These are phyloP conservation scores for Apistogramma diplotaenia DNA, from an alignment of 2,113 vertebrate species.

Conservation along the genomic window DNA sequence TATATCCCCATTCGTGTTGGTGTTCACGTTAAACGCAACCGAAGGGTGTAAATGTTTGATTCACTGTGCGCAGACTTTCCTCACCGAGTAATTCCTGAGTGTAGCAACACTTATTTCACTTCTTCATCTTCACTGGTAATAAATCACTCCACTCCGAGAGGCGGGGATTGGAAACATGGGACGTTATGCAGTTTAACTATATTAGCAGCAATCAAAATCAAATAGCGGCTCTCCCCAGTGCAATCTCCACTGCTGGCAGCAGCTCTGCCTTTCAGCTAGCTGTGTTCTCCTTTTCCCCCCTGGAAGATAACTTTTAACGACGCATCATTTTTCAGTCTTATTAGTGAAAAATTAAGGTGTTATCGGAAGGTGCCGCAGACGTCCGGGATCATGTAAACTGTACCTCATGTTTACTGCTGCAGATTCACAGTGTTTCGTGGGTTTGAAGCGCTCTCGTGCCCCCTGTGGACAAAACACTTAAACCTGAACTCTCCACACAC, in stretches of 20 bases:
- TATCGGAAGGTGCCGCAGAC: neutral
- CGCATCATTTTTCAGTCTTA: neutral
- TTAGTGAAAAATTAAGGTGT: neutral
- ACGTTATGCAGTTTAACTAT: neutral
- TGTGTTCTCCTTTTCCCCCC: neutral
- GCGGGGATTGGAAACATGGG: neutral
- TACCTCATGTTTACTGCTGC: too few species aligned
- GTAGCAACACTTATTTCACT: neutral
- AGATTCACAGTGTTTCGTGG: neutral
- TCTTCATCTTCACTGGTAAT: neutral
- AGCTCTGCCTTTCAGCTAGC: neutral
- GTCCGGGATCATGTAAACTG: neutral
- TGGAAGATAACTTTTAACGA: neutral
- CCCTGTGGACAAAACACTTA: constrained; percentile 43
- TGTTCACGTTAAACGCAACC: neutral
- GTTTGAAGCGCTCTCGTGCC: constrained; percentile 22
- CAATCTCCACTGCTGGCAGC: neutral
- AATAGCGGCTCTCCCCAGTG: neutral
- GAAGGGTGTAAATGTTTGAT: neutral
- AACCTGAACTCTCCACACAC: neutral
- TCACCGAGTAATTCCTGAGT: neutral
- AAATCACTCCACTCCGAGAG: neutral
- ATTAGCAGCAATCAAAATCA: constrained; percentile 29
- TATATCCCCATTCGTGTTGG: neutral
- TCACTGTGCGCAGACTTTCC: neutral